A percentile compares a stretch with the other conserved stretches of the same genome.
phyloP scores from a whole-genome alignment of 2,888 invertebrate genomes.

The Zaprionus obscuricornis region DNA sequence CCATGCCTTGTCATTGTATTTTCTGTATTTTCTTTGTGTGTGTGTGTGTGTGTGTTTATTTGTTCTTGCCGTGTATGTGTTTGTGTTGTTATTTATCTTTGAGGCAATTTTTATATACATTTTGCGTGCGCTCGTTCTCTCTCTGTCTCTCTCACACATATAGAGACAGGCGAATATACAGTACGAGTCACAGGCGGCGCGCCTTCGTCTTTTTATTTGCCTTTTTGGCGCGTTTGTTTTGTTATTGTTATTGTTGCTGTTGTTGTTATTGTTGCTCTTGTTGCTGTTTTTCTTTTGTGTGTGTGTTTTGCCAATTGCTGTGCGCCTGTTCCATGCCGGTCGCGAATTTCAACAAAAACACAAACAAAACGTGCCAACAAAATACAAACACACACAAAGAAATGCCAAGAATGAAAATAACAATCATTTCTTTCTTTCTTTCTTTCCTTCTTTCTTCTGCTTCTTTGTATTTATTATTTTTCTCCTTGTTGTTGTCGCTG shows the following conservation, averaged over 20 bases:
- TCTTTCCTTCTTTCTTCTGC: constrained; percentile 14
- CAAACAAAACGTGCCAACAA: constrained; percentile 59
- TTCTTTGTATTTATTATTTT: no score
- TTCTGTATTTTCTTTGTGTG: constrained; percentile 16
- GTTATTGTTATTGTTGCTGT: constrained; percentile 19
- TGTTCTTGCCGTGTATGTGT: constrained; percentile 32
- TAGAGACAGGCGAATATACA: constrained; percentile 9
- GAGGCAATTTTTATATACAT: constrained; percentile 69
- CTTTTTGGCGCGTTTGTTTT: constrained; percentile 30
- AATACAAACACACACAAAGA: neutral
- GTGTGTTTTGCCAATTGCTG: constrained; percentile 49
- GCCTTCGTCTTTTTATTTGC: constrained; percentile 44
- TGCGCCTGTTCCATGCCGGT: constrained; percentile 71
- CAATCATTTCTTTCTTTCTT: neutral
- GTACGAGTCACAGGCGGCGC: constrained; percentile 20
- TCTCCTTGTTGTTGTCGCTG: no score
- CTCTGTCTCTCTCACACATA: constrained; percentile 23
- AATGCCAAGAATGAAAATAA: constrained; percentile 3
- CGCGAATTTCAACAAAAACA: constrained; percentile 79
- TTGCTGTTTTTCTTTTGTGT: constrained; percentile 12
- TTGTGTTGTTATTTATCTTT: constrained; percentile 67
- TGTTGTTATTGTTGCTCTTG: neutral
- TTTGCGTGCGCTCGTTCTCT: constrained; percentile 57
- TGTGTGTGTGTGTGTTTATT: constrained; percentile 39
- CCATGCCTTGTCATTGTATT: neutral